These are phyloP conservation scores for Poecilobothrus nobilitatus DNA, from an alignment of 2,888 invertebrate genomes.

Conservation along the genomic window DNA sequence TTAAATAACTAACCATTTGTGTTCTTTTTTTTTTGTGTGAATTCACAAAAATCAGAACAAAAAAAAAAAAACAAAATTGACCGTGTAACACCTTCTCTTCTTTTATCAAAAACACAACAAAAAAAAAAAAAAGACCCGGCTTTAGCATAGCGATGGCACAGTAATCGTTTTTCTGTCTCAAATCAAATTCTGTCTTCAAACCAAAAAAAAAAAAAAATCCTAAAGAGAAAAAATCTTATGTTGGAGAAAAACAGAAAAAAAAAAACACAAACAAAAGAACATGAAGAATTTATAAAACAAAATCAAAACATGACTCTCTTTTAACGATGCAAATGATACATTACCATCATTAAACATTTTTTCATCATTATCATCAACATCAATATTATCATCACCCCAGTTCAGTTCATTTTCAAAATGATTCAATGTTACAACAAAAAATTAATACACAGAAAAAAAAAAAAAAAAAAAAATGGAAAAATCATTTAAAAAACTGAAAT, in stretches of 20 bases:
- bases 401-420: not conserved
- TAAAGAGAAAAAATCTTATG: too few relatives aligned
- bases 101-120: too few relatives aligned
- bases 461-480: too few relatives aligned
- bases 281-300: not conserved
- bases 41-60: not conserved
- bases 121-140: too few relatives aligned
- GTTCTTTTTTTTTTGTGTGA: not conserved
- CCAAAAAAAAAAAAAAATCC: too few relatives aligned
- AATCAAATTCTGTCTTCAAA: too few relatives aligned
- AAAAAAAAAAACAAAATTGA: not conserved
- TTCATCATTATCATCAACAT: not conserved
- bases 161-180: not conserved
- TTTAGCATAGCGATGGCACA: not conserved
- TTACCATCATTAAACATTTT: not conserved
- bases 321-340: slow-evolving; percentile 6
- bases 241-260: too few relatives aligned
- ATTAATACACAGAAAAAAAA: too few relatives aligned
- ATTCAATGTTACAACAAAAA: not conserved
- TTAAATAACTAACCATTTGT: slow-evolving; percentile 3
- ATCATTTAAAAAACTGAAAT: too few relatives aligned
- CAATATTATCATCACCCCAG: not conserved
- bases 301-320: slow-evolving; percentile 4
- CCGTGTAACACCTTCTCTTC: not conserved
- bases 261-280: not conserved